Evolutionary conservation across 2,888 invertebrate species (phyloP).

Genomic region (Nectonema munidae): DNA sequence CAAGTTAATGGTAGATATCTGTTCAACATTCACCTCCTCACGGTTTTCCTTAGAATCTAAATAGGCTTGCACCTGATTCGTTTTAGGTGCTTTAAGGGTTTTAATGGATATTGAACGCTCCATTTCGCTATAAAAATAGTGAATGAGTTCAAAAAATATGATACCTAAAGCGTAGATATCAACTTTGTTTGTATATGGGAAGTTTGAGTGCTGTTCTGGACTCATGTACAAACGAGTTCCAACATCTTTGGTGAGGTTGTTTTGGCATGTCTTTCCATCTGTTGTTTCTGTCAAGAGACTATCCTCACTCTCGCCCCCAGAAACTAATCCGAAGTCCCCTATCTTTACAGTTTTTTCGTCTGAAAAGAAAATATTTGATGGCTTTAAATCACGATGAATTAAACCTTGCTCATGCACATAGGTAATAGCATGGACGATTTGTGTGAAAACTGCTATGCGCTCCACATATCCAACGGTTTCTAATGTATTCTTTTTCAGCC

Average conservation of each 20-base stretch:
- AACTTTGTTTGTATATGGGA: slow-evolving; percentile 25
- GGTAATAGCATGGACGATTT: slow-evolving; percentile 68
- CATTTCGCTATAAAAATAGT: slow-evolving; percentile 58
- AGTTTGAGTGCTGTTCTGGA: slow-evolving; percentile 42
- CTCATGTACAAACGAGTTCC: slow-evolving; percentile 92
- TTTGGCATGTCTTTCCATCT: background rate
- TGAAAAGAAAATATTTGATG: slow-evolving; percentile 68
- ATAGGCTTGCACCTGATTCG: too few species aligned
- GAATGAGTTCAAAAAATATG: slow-evolving; percentile 60
- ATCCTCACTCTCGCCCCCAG: slow-evolving; percentile 22
- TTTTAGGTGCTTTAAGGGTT: too few species aligned
- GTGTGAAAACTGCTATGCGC: slow-evolving; percentile 35
- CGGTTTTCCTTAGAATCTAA: too few species aligned
- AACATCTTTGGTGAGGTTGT: slow-evolving; percentile 27
- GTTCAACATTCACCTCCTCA: too few species aligned
- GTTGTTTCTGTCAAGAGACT: background rate
- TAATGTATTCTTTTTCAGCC: slow-evolving; percentile 31
- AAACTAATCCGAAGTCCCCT: slow-evolving; percentile 90
- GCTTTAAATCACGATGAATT: slow-evolving; percentile 76
- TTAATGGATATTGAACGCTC: too few species aligned
- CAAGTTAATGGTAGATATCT: too few species aligned
- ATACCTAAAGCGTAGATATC: slow-evolving; percentile 30
- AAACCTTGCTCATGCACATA: slow-evolving; percentile 67
- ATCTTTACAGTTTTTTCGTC: slow-evolving; percentile 60
- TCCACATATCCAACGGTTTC: slow-evolving; percentile 24